Evolutionary conservation across 2,888 invertebrate genomes (phyloP), one percentile per base, ranked within the genome.

Genomic region (Ophioninae sp.): DNA sequence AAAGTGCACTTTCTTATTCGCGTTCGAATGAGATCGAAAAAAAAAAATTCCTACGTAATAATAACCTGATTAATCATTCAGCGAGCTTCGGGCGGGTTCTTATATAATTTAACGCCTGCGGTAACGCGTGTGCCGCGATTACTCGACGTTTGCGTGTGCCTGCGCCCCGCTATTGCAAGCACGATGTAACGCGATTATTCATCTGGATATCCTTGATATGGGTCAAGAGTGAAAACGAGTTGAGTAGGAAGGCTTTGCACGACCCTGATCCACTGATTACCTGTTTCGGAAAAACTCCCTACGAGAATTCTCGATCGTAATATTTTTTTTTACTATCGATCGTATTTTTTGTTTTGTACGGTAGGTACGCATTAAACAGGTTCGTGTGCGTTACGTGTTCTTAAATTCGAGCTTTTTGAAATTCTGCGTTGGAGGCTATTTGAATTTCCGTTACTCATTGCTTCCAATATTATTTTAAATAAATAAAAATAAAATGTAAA

Each of bases 181-280:
- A 51, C 8, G 22, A 39, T 61, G 10, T 37, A 74, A n/a, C 23
- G 30, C 22, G 30, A 20, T 9, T 51, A 9, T 71, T 56, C 71
- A 56, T 37, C 9, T 6, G 23, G 39, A 23, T 44, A 7, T 44
- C 8, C n/a, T 2, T 17, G 20, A 68, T 77, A 77, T 58, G 58
- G 68, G 73, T 64, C 77, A 64, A 64, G 44, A 69, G 39, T 51
- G 59, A 61, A 64, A 78, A 73, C 30, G 30, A 30, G 30, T 30
- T 30, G 39, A 64, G 8, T 39, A 58, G 44, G 41, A 22, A 22
- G 56, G 63, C 68, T 22, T 68, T 37, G 44, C 77, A 72, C 68
- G 81, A 68, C 77, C 81, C 59, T 81, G 82, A 69, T 69, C 73
- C 58, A 78, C 69, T 78, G 64, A 64, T 77, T 61, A 37, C 39